Evolutionary conservation across 2,888 invertebrate genomes (phyloP), one percentile per base, ranked within the genome.

Genomic region (Agrochola litura): DNA sequence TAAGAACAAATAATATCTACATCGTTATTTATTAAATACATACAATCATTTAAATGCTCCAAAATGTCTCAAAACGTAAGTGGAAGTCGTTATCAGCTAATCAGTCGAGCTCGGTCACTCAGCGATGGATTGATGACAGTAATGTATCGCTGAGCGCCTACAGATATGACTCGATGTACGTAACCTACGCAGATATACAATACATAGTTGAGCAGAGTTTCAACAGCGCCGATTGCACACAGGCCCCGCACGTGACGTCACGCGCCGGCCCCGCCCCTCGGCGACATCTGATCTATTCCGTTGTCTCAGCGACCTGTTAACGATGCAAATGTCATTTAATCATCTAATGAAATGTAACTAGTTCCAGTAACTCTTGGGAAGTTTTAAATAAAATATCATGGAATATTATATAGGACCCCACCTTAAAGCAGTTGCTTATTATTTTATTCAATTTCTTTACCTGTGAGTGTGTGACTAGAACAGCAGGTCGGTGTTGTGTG

Each of bases 381-480:
- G 9, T 9, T 22, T 22, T 30, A 22, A 12, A 66, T 66, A 12
- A 66, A 66, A 46, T 25, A 46, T 46, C 4, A 43, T 65, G 19
- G 6, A 19, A n/a, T 37, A n/a, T n/a, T n/a, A n/a, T n/a, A 63
- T 41, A 41, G 0, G 6, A 14, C 3, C 9, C 14, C 37, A 43
- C 30, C 3, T 37, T 37, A 37, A 5, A 6, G 22, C 19, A 2
- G 41, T 22, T 41, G 25, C 8, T 64, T 64, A 8, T 56, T 30
- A 30, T 30, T 30, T 30, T 30, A 30, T 30, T 30, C 30, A 30
- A 30, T 30, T 30, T 30, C 30, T 30, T 30, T 30, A 73, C 73
- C 97, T 92, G 75, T 97, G 69, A 97, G 90, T 98, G 97, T 84
- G 98, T 98, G 79, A 98, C 97, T 98, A 98, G 86, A 98, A 97